A percentile compares a stretch with the other conserved stretches of the same genome.
These are phyloP conservation scores for Proctacanthus coquilletti DNA, from an alignment of 1,140 invertebrate genomes.

Conservation along the genomic window DNA sequence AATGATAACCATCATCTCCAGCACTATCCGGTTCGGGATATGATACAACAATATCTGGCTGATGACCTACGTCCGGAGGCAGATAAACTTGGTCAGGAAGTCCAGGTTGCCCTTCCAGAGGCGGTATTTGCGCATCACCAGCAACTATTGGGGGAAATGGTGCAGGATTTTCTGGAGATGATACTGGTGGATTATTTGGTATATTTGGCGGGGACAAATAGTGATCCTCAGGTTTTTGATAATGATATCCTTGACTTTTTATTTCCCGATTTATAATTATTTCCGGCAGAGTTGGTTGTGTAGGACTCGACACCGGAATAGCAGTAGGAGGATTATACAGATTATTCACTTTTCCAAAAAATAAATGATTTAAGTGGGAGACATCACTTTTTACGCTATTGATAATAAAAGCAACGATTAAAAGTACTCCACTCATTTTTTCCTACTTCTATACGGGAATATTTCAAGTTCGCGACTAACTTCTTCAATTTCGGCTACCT, in stretches of 20 bases:
- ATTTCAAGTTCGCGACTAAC: too few relatives aligned
- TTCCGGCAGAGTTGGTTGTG: background rate
- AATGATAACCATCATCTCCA: background rate
- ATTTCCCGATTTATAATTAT: background rate
- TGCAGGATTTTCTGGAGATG: background rate
- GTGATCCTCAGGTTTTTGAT: background rate
- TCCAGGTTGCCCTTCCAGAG: background rate
- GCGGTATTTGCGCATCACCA: background rate
- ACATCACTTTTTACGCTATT: background rate
- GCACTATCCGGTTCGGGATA: background rate
- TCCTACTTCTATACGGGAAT: too few relatives aligned
- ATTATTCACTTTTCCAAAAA: background rate
- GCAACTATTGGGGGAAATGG: background rate
- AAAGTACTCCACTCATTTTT: too few relatives aligned
- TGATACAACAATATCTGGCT: background rate
- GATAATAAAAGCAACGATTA: too few relatives aligned
- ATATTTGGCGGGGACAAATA: constrained; percentile 1
- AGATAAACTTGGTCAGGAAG: background rate
- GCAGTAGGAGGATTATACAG: background rate
- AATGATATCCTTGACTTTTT: background rate
- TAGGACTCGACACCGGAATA: background rate
- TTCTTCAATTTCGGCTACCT: too few relatives aligned
- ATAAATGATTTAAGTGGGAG: background rate
- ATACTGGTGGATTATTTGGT: background rate
- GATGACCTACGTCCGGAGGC: background rate